A percentile compares a stretch with the other conserved stretches of the same genome.
Conservation (phyloP, 2,113 vertebrate species). For the Sinosuthora webbiana region DNA sequence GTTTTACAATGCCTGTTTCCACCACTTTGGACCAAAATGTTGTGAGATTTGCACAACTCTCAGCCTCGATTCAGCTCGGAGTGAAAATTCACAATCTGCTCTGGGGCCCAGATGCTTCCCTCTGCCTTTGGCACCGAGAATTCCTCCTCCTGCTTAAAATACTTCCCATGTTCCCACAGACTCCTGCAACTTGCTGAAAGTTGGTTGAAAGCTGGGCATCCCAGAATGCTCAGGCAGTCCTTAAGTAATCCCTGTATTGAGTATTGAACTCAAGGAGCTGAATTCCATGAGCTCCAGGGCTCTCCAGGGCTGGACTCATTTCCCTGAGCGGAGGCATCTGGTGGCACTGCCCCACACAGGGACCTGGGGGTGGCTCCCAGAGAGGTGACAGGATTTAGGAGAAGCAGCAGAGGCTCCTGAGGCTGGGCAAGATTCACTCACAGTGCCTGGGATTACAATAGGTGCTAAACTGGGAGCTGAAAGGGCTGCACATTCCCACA, state of each 20-base stretch:
- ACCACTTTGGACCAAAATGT: neutral
- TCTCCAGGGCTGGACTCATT: neutral
- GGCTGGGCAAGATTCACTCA: neutral
- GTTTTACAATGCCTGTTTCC: neutral
- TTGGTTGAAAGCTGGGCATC: neutral
- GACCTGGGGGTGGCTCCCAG: neutral
- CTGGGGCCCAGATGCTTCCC: neutral
- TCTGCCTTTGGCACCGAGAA: neutral
- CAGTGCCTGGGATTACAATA: neutral
- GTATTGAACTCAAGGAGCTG: neutral
- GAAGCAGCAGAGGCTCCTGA: neutral
- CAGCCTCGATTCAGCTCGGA: neutral
- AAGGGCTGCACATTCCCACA: neutral
- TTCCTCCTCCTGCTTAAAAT: conserved; percentile 19
- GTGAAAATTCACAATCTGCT: conserved; percentile 4
- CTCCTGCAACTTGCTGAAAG: neutral
- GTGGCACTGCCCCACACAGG: neutral
- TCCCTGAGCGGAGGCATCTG: neutral
- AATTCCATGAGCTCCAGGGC: neutral
- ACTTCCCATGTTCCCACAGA: neutral
- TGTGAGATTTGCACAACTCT: conserved; percentile 18
- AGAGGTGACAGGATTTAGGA: neutral
- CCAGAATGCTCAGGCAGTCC: neutral
- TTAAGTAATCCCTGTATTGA: neutral
- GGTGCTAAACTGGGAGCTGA: neutral